phyloP scores from a whole-genome alignment of 2,888 invertebrate genomes.

The Stenodera caucasica region DNA sequence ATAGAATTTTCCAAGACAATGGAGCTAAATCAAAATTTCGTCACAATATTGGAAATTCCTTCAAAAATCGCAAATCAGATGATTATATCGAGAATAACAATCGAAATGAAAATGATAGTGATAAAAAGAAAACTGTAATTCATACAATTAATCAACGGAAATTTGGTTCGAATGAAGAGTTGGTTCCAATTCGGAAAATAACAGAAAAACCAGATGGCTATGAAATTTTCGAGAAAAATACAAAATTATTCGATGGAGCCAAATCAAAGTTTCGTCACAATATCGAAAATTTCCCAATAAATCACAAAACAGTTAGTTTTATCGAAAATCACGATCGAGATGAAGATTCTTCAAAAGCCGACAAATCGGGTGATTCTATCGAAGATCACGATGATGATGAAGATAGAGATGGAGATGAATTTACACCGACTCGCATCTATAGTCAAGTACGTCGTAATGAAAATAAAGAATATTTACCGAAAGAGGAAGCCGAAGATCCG shows the following conservation, averaged over 20 bases:
- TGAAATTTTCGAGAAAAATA: slow-evolving; percentile 60
- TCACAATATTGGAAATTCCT: no score
- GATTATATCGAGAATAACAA: no score
- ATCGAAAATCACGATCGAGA: slow-evolving; percentile 22
- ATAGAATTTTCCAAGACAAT: no score
- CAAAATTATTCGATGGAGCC: slow-evolving; percentile 52
- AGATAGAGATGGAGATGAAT: slow-evolving; percentile 47
- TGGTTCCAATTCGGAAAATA: slow-evolving; percentile 30
- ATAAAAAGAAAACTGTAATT: slow-evolving; percentile 7
- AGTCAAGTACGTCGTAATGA: slow-evolving; percentile 71
- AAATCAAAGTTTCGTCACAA: slow-evolving; percentile 34
- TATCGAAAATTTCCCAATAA: slow-evolving; percentile 29
- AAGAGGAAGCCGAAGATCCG: slow-evolving; percentile 63
- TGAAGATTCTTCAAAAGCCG: slow-evolving; percentile 8
- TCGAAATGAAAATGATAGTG: no score
- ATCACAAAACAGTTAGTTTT: slow-evolving; percentile 16
- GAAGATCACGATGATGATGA: slow-evolving; percentile 22
- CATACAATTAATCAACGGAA: slow-evolving; percentile 3
- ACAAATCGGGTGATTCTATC: background rate
- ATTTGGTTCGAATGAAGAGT: background rate
- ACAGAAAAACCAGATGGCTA: slow-evolving; percentile 57
- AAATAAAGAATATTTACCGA: slow-evolving; percentile 64
- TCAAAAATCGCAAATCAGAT: no score
- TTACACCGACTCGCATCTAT: slow-evolving; percentile 66
- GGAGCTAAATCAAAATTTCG: no score